phyloP scores from a whole-genome alignment of 2,797 vertebrate genomes.

The Acomys russatus region DNA sequence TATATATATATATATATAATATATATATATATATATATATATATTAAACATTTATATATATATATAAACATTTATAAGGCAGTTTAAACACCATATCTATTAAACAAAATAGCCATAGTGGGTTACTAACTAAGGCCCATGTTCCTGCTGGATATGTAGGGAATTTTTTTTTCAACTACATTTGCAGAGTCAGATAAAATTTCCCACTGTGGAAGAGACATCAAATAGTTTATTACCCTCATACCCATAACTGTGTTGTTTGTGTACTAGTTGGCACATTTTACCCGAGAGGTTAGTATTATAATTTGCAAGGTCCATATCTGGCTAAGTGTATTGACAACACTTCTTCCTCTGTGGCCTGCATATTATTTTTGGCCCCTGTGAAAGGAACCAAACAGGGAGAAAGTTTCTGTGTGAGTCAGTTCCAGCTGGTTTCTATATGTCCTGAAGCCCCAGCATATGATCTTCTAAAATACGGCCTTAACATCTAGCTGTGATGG shows the following conservation, averaged over 20 bases:
- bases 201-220: not conserved
- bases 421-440: not conserved
- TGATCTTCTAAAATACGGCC: not conserved
- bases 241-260: not conserved
- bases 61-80: not conserved
- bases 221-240: not conserved
- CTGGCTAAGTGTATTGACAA: not conserved
- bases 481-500: not conserved
- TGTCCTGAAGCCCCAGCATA: not conserved
- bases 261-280: not conserved
- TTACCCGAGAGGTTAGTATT: not conserved
- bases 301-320: not conserved
- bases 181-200: not conserved
- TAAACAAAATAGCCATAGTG: not conserved
- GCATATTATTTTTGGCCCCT: not conserved
- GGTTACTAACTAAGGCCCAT: not conserved
- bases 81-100: not conserved
- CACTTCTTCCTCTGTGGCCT: not conserved
- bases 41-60: too few species aligned
- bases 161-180: too few species aligned
- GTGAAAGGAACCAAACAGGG: not conserved
- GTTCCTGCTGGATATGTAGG: not conserved
- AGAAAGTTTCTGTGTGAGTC: not conserved
- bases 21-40: too few species aligned
- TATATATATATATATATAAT: too few species aligned